Percentiles rank a stretch among this genome's conserved stretches.
phyloP scores from a whole-genome alignment of 1,140 invertebrate genomes.

The Drosophila bocki region DNA sequence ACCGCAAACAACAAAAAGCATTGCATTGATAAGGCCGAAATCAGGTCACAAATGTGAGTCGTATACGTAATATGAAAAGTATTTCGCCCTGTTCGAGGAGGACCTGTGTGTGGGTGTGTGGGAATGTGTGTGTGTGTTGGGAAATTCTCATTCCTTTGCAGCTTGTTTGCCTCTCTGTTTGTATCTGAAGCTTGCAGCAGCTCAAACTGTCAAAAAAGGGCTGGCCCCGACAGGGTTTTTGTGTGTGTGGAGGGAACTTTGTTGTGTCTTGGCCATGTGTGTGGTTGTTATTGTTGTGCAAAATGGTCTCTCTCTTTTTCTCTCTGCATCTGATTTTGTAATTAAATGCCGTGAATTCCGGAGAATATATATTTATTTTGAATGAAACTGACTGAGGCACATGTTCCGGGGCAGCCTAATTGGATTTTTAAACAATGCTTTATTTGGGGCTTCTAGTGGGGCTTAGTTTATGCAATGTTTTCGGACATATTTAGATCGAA shows the following conservation, averaged over 20 bases:
- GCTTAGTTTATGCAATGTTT: neutral
- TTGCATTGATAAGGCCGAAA: constrained; percentile 78
- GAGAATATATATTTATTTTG: constrained; percentile 11
- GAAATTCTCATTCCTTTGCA: constrained; percentile 31
- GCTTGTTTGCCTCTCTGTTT: constrained; percentile 40
- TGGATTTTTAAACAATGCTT: constrained; percentile 7
- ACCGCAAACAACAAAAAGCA: constrained; percentile 63
- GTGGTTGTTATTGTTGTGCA: neutral
- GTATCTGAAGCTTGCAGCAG: constrained; percentile 44
- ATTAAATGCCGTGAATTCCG: constrained; percentile 34
- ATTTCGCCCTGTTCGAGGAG: constrained; percentile 63
- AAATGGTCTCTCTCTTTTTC: constrained; percentile 13
- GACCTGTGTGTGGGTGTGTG: constrained; percentile 13
- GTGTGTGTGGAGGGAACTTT: constrained; percentile 36
- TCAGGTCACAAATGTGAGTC: constrained; percentile 73
- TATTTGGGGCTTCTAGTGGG: neutral
- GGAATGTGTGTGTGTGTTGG: constrained; percentile 3
- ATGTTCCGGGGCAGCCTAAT: constrained; percentile 16
- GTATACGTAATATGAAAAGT: constrained; percentile 79
- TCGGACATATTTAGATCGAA: neutral
- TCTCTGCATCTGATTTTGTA: constrained; percentile 47
- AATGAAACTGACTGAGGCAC: constrained; percentile 1
- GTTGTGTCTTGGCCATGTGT: constrained; percentile 34
- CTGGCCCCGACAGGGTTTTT: constrained; percentile 34
- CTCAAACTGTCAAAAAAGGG: constrained; percentile 56